Base-by-base conservation (phyloP, 2,113 vertebrate genomes). In the Terrapene triunguis region DNA sequence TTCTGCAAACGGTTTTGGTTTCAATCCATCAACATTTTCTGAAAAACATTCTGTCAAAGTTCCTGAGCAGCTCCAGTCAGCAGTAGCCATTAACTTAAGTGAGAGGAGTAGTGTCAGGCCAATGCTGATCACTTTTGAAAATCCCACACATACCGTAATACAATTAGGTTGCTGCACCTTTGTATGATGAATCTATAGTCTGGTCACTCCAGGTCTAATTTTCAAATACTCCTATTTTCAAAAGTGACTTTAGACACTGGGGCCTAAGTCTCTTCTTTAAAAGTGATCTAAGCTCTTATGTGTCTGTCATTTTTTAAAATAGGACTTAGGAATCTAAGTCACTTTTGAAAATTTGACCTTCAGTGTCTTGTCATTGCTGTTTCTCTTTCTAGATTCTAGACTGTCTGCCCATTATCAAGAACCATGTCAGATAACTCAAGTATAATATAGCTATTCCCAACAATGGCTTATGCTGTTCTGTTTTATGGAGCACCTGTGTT, bases 341-440 rank as follows among this genome's bases (percentile, higher is more conserved):
- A n/a, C 35, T 10, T 69, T n/a, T 69, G 65, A 8, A 69, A 38
- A 69, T 21, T 21, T n/a, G 35, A 69, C 35, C 19, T n/a, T n/a
- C 12, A 32, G 65, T 35, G 62, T 69, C 65, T 69, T 69, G 65
- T 69, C 35, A 21, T 17, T n/a, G 16, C 65, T 69, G 35, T 21
- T 69, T 69, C 35, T 76, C 22, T 25, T 76, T 44, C 42, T 44
- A 47, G 38, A 76, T 76, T 76, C 72, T 76, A 76, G 42, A 42
- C 72, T 42, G 11, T 0, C 1, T 0, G 4, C 3, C 2, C 0
- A 2, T 10, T 3, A 21, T 35, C 51, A 50, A 89, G 79, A 44
- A 47, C 57, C 38, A 8, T 50, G 32, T 42, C 35, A 79, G 88
- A 4, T 22, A 38, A 8, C 24, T 53, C 2, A 3, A 35, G 55